Conservation (phyloP, 2,888 invertebrate species). For the Zaprionus obscuricornis region DNA sequence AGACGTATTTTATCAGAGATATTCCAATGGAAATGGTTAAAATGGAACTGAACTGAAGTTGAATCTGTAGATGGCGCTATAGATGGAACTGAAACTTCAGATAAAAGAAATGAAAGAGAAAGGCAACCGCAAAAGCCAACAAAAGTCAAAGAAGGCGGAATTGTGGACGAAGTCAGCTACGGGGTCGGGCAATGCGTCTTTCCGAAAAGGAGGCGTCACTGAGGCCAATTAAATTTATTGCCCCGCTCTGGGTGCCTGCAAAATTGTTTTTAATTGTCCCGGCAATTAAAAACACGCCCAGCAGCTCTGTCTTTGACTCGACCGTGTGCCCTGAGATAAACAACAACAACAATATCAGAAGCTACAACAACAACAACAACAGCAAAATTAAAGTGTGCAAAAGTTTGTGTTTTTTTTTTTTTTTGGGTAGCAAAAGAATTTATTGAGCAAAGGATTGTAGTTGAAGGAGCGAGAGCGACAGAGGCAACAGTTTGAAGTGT, state of each 20-base stretch:
- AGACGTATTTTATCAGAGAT: slow-evolving; percentile 18
- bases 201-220: slow-evolving; percentile 54
- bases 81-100: neutral
- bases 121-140: slow-evolving; percentile 41
- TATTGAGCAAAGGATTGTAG: slow-evolving; percentile 26
- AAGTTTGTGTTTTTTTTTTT: slow-evolving; percentile 28
- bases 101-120: neutral
- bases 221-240: slow-evolving; percentile 75
- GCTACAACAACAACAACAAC: slow-evolving; percentile 3
- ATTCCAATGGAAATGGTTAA: no score
- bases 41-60: slow-evolving; percentile 44
- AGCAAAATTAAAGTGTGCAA: slow-evolving; percentile 37
- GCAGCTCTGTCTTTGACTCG: slow-evolving; percentile 31
- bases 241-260: slow-evolving; percentile 63
- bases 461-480: no score
- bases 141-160: slow-evolving; percentile 54
- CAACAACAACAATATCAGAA: slow-evolving; percentile 17
- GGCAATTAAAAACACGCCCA: slow-evolving; percentile 74
- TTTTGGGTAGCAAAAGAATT: slow-evolving; percentile 35
- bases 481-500: no score
- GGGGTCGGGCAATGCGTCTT: no score
- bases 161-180: no score
- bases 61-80: slow-evolving; percentile 30
- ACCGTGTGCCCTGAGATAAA: slow-evolving; percentile 36
- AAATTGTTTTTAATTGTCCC: slow-evolving; percentile 75